Conservation (phyloP, 2,797 vertebrate genomes). For the Syngnathus rostellatus region DNA sequence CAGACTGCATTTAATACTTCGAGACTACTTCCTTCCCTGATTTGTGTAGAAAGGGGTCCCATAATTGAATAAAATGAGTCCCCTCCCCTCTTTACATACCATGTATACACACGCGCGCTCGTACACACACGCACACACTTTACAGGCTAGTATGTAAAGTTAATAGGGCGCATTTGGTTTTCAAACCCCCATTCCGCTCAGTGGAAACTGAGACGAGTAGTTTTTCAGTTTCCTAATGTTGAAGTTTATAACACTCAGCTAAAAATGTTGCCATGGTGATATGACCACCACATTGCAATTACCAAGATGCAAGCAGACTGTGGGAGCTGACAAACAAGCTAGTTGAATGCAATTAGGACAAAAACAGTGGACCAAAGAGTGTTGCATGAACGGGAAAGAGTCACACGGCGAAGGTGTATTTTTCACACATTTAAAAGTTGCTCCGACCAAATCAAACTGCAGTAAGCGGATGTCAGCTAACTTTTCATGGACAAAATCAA, state of each 20-base stretch:
- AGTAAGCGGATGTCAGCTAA: slow-evolving; percentile 2
- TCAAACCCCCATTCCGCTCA: slow-evolving; percentile 57
- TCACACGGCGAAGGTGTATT: slow-evolving; percentile 25
- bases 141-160: slow-evolving; percentile 64
- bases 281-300: slow-evolving; percentile 67
- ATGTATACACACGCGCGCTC: slow-evolving; percentile 8
- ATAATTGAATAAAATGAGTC: slow-evolving; percentile 63
- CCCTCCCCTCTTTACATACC: slow-evolving; percentile 53
- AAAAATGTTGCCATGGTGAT: slow-evolving; percentile 60
- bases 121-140: slow-evolving; percentile 29
- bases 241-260: slow-evolving; percentile 60
- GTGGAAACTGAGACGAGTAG: slow-evolving; percentile 61
- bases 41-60: slow-evolving; percentile 56
- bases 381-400: not conserved
- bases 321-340: slow-evolving; percentile 56
- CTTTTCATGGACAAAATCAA: slow-evolving; percentile 50
- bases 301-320: slow-evolving; percentile 57
- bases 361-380: slow-evolving; percentile 34
- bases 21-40: slow-evolving; percentile 63
- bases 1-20: slow-evolving; percentile 60
- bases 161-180: slow-evolving; percentile 63
- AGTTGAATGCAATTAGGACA: slow-evolving; percentile 59
- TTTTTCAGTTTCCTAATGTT: slow-evolving; percentile 63
- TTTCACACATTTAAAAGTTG: slow-evolving; percentile 55
- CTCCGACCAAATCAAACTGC: slow-evolving; percentile 8